Evolutionary conservation across 2,797 vertebrate genomes (phyloP).

Genomic region (Brachymystax lenok): DNA sequence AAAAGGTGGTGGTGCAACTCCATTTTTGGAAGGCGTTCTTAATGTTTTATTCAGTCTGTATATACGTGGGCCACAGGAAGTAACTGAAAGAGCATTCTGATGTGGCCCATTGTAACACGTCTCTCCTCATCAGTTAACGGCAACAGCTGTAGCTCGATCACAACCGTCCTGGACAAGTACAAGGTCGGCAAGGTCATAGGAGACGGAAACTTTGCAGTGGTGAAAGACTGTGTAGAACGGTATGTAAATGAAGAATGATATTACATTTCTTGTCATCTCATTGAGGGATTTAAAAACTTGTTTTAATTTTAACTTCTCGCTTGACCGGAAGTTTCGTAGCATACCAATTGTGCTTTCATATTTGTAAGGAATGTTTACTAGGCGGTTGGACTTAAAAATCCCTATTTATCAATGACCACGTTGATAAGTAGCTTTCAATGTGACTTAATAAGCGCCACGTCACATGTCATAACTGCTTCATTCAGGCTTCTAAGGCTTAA

Average conservation of each 20-base stretch:
- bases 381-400: background rate
- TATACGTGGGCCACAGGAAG: background rate
- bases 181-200: constrained; percentile 95
- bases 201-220: constrained; percentile 97
- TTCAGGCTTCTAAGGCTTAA: constrained; percentile 29
- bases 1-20: too few species aligned
- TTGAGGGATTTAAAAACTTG: background rate
- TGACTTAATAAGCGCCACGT: background rate
- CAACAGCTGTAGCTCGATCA: constrained; percentile 78
- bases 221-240: constrained; percentile 94
- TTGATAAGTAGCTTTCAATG: background rate
- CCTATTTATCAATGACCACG: background rate
- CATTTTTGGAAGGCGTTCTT: too few species aligned
- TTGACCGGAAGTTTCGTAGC: background rate
- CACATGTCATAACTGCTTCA: constrained; percentile 21
- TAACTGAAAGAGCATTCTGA: background rate
- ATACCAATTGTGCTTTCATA: background rate
- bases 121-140: constrained; percentile 81
- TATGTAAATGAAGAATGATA: constrained; percentile 55
- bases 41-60: too few species aligned
- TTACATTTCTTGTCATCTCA: background rate
- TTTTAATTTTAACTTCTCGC: background rate
- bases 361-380: background rate
- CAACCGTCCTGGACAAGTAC: constrained; percentile 89
- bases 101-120: background rate